Base-by-base conservation (phyloP, 1,140 invertebrate species). In the Trachymyrmex cornetzi region DNA sequence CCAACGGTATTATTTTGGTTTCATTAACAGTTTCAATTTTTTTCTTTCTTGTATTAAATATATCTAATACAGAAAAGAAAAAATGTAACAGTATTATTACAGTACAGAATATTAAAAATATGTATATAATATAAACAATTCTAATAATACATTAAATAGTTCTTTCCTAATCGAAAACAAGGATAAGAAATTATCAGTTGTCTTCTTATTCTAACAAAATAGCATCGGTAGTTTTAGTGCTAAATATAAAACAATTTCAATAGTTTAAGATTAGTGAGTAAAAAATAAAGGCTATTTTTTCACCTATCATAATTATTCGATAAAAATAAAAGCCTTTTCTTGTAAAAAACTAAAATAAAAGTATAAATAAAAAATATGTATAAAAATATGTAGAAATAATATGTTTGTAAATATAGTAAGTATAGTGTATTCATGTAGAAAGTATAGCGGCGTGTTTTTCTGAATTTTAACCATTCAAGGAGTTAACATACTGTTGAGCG, bases 401-500 rank as follows among this genome's bases (percentile, higher is more conserved):
- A 75, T 50, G 14, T 63, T n/a, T 63, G 14, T 16, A 30, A 48
- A 9, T 77, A 38, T 30, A 34, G 30, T 34, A 34, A 34, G 53
- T 67, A 27, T 48, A 44, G 34, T 79, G 16, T 48, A 69, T 67
- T 9, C 3, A 77, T n/a, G 24, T 11, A n/a, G 48, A 63, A n/a
- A 24, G 38, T 11, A 16, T 22, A 11, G 6, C n/a, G 19, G 14
- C 2, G 5, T 4, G 2, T 48, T 61, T 16, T 4, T 16, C 48
- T 44, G 12, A 74, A 82, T 72, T 72, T 82, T 14, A 24, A 19
- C 12, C 30, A 24, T 48, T 55, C n/a, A 57, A 19, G 6, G 24
- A 27, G 53, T 61, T 74, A 75, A 75, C 30, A 22, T 22, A 27
- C n/a, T 75, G 69, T 14, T 34, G 38, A 72, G 53, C 55, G 24